Percentiles rank a stretch among this genome's conserved stretches.
Conservation (phyloP, 2,113 vertebrate species). For the Mesocricetus auratus region DNA sequence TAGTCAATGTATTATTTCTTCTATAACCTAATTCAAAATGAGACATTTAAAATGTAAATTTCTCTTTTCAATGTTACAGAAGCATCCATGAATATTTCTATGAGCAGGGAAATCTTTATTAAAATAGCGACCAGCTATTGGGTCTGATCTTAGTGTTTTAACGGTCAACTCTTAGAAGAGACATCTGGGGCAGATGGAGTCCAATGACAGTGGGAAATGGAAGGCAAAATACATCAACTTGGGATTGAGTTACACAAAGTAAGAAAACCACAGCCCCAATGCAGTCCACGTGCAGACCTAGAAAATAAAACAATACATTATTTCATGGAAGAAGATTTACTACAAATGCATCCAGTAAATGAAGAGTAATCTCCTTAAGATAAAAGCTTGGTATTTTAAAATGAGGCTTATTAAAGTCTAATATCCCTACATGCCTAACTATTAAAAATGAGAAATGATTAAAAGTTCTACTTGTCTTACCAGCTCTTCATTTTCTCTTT, state of each 20-base stretch:
- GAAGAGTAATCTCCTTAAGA: neutral
- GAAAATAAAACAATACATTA: neutral
- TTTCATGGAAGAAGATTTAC: neutral
- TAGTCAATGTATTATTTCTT: conserved; percentile 88
- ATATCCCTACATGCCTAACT: neutral
- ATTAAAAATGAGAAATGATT: neutral
- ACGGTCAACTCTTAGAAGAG: conserved; percentile 30
- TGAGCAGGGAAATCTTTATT: conserved; percentile 92
- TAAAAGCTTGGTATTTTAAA: neutral
- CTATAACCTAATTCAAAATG: conserved; percentile 85
- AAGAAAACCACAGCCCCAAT: neutral
- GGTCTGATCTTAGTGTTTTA: conserved; percentile 53
- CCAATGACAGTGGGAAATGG: neutral
- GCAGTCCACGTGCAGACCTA: neutral
- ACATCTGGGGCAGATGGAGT: conserved; percentile 51
- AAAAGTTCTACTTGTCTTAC: neutral
- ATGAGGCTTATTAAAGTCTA: neutral
- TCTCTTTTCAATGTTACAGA: conserved; percentile 87
- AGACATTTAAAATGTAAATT: conserved; percentile 92
- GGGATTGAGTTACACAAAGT: neutral
- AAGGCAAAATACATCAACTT: neutral
- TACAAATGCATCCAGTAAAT: neutral
- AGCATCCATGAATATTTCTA: conserved; percentile 86
- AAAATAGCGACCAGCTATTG: conserved; percentile 74
- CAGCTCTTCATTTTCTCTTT: neutral